Evolutionary conservation across 2,113 vertebrate genomes (phyloP), one percentile per base, ranked within the genome.

Genomic region (chimpanzee (Pan troglodytes)): DNA sequence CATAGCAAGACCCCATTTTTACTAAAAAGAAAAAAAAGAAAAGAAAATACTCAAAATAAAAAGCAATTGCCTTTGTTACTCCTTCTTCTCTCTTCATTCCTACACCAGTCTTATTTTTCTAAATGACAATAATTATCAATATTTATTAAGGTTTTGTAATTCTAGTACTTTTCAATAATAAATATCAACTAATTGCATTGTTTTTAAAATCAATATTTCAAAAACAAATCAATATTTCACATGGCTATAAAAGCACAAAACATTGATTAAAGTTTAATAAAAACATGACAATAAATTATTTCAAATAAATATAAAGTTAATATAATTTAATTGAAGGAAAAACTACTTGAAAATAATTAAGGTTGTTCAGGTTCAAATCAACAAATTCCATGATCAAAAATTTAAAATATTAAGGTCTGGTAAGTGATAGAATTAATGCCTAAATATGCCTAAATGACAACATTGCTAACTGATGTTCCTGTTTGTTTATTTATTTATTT

Each of bases 281-380:
- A 76, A 30, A 17, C 27, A 50, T 40, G 67, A 76, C 82, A 68
- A 87, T 67, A 48, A 95, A 75, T 64, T 59, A 81, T 43, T 73
- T 85, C 90, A 90, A 90, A 57, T 85, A 76, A 83, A 90, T 30
- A 96, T 27, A 6, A 89, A 86, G 35, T 83, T 45, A 79, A 78
- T 18, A 91, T 8, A 93, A 76, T 68, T 90, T 57, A 93, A 76
- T 3, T 61, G 5, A 78, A 61, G 68, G 11, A 61, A 90, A 70
- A 67, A 61, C 35, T 38, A 92, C 25, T 80, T 67, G 16, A 94
- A 94, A 93, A 81, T 72, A 59, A 86, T 48, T 88, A 2, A 40
- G 38, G 5, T 40, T 88, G 10, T 17, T 88, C 27, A 88, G 59
- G 16, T 81, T 64, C 79, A 75, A 64, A 16, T 83, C 23, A 59